A percentile compares a stretch with the other conserved stretches of the same genome.
These are phyloP conservation scores for Mus pahari DNA, from an alignment of 2,113 vertebrate species.

Conservation along the genomic window DNA sequence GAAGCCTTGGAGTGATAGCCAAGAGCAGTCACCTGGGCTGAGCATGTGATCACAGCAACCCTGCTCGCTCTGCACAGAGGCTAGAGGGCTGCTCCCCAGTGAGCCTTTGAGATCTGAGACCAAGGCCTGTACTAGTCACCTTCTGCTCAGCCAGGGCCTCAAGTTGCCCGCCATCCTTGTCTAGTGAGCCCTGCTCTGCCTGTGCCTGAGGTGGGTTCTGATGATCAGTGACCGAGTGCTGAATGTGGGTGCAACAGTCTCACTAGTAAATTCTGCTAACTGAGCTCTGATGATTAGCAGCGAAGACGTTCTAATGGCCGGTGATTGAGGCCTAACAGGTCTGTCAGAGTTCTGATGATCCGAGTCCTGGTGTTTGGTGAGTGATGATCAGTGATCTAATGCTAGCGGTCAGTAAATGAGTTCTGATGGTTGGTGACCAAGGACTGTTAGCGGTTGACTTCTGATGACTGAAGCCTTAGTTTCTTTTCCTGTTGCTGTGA, in stretches of 20 bases:
- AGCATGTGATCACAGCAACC: background rate
- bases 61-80: fast-evolving
- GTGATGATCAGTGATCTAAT: background rate
- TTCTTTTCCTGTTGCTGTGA: background rate
- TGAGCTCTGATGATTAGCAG: background rate
- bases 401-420: no score
- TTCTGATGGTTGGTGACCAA: background rate
- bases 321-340: background rate
- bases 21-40: background rate
- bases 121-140: background rate
- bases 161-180: background rate
- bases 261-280: no score
- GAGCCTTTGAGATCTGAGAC: background rate
- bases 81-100: fast-evolving
- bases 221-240: background rate
- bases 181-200: background rate
- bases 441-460: background rate
- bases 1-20: background rate
- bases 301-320: background rate
- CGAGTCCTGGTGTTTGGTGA: background rate
- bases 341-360: background rate
- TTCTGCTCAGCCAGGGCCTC: background rate
- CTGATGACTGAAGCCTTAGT: background rate
- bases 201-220: no score
- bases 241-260: background rate